Conservation (phyloP, 2,888 invertebrate species). For the Drosophila falleni region DNA sequence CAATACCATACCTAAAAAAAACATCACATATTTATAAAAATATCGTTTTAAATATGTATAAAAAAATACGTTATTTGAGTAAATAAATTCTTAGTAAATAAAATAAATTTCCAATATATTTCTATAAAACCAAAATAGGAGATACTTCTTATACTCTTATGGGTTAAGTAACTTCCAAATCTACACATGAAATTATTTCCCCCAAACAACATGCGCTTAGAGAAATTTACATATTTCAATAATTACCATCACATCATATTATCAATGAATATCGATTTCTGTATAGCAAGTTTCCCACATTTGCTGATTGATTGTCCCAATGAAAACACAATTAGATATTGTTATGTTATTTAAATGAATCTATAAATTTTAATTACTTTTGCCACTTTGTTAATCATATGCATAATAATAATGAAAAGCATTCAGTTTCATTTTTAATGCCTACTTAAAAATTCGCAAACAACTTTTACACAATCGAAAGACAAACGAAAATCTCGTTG, state of each 20-base stretch:
- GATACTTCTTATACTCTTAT: too few species aligned
- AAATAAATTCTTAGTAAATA: too few species aligned
- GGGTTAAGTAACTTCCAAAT: too few species aligned
- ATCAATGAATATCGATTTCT: background rate
- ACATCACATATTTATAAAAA: too few species aligned
- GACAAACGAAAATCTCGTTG: constrained; percentile 28
- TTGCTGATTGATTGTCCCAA: constrained; percentile 53
- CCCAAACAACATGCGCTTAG: background rate
- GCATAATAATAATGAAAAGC: constrained; percentile 14
- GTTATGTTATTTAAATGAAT: constrained; percentile 51
- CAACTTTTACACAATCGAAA: constrained; percentile 51
- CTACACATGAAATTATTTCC: background rate
- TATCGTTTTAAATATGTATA: too few species aligned
- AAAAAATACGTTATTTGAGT: too few species aligned
- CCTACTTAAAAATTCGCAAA: constrained; percentile 39
- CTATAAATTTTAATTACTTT: constrained; percentile 26
- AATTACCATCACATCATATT: background rate
- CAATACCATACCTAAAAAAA: too few species aligned
- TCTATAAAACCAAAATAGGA: too few species aligned
- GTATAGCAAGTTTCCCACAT: constrained; percentile 21
- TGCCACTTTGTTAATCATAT: constrained; percentile 7
- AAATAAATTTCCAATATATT: background rate
- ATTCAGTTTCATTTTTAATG: constrained; percentile 35
- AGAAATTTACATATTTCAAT: constrained; percentile 2
- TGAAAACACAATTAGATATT: constrained; percentile 61